Base-by-base conservation (phyloP, 2,113 vertebrate genomes). In the Alectura lathami region DNA sequence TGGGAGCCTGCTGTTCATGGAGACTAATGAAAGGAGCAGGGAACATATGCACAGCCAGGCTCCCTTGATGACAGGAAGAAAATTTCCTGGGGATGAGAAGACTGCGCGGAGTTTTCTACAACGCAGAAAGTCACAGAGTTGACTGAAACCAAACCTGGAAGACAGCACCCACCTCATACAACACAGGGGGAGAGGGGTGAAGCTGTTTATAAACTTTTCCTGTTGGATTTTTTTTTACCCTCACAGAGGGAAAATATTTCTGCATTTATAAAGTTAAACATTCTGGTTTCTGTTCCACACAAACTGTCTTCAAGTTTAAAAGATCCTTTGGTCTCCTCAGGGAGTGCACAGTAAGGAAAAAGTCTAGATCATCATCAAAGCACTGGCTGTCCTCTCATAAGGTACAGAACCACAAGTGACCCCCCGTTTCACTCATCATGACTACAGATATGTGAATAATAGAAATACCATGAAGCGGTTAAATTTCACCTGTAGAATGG, bases 1-100 rank as follows among this genome's bases (percentile, higher is more conserved):
- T 92, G 94, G 80, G 36, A 93, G 80, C 95, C 94, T 96, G 95
- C 80, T 96, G 91, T 88, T 95, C 88, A 63, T 78, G 67, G 72
- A 80, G 54, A 48, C 72, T 90, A 76, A 70, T 83, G 83, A 90
- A 92, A 96, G 83, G 60, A 91, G 26, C 1, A 0, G 30, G 23
- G 56, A 94, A 78, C 92, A 95, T 62, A 64, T 81, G 86, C 73
- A 56, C 14, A 91, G 40, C 57, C 78, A 60, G 43, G 43, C 80
- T 77, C 72, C 47, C 68, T 90, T 70, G 64, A 54, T 0, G 2
- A 78, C 60, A 92, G 60, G 64, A 88, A 92, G 73, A 92, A 86
- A 92, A 78, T 21, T 60, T 94, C 64, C 69, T 50, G 60, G 60
- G 86, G 38, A 94, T 92, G 51, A 86, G 88, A 48, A 34, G 63